Conservation (phyloP, 2,797 vertebrate genomes). For the Fratercula arctica region DNA sequence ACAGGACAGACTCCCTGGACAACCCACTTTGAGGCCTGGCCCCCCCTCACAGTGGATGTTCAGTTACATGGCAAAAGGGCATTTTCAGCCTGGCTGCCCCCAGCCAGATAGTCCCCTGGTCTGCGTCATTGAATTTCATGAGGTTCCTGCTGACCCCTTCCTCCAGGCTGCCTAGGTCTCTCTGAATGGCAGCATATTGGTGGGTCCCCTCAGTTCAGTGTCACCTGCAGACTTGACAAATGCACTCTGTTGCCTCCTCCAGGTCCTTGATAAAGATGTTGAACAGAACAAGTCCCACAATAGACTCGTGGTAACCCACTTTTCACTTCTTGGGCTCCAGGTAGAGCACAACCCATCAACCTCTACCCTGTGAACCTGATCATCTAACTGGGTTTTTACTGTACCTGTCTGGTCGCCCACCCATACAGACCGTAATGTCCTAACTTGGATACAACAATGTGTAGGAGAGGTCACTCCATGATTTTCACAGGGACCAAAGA, state of each 20-base stretch:
- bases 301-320: too few species aligned
- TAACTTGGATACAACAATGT: neutral
- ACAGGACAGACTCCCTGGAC: neutral
- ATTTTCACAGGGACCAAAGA: neutral
- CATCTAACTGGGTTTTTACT: neutral
- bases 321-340: neutral
- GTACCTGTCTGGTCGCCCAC: neutral
- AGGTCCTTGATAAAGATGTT: neutral
- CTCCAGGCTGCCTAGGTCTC: neutral
- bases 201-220: neutral
- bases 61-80: neutral
- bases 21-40: neutral
- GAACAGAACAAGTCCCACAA: neutral
- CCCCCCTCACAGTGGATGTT: accelerated
- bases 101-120: neutral
- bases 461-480: neutral
- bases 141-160: neutral
- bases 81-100: neutral
- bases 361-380: neutral
- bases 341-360: neutral
- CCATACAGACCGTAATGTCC: neutral
- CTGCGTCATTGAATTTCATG: neutral
- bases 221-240: neutral
- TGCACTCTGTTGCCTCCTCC: neutral
- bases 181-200: neutral